phyloP scores from a whole-genome alignment of 2,797 vertebrate genomes.

The Lateolabrax maculatus region DNA sequence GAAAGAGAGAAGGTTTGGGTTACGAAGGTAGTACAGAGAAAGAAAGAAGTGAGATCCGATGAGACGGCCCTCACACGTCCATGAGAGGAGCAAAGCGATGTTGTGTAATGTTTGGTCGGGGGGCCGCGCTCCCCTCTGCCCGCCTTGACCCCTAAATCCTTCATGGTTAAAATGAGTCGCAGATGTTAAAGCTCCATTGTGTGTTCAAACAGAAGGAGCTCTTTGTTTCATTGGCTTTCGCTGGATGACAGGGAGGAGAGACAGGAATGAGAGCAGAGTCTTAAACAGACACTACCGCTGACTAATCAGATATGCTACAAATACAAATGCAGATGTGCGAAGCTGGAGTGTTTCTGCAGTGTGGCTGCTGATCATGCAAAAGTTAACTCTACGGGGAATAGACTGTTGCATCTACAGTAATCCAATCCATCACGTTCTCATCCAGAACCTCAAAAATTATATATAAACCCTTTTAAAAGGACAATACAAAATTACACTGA shows the following conservation, averaged over 20 bases:
- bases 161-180: slow-evolving; percentile 73
- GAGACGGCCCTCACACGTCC: slow-evolving; percentile 39
- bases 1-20: slow-evolving; percentile 29
- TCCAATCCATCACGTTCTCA: not conserved
- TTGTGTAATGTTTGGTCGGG: slow-evolving; percentile 51
- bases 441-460: not conserved
- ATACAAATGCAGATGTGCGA: slow-evolving; percentile 45
- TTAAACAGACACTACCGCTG: slow-evolving; percentile 45
- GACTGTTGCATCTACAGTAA: not conserved
- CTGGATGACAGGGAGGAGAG: slow-evolving; percentile 29
- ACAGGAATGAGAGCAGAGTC: slow-evolving; percentile 9
- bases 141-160: slow-evolving; percentile 63
- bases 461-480: not conserved
- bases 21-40: slow-evolving; percentile 14
- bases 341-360: slow-evolving; percentile 8
- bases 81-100: slow-evolving; percentile 46
- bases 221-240: slow-evolving; percentile 64
- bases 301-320: slow-evolving; percentile 35
- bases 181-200: slow-evolving; percentile 75
- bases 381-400: not conserved
- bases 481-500: not conserved
- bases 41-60: slow-evolving; percentile 38
- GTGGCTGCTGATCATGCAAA: slow-evolving; percentile 32
- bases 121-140: slow-evolving; percentile 32
- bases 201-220: slow-evolving; percentile 68